These are phyloP conservation scores for Drosophila subsilvestris DNA, from an alignment of 2,888 invertebrate genomes.

Conservation along the genomic window DNA sequence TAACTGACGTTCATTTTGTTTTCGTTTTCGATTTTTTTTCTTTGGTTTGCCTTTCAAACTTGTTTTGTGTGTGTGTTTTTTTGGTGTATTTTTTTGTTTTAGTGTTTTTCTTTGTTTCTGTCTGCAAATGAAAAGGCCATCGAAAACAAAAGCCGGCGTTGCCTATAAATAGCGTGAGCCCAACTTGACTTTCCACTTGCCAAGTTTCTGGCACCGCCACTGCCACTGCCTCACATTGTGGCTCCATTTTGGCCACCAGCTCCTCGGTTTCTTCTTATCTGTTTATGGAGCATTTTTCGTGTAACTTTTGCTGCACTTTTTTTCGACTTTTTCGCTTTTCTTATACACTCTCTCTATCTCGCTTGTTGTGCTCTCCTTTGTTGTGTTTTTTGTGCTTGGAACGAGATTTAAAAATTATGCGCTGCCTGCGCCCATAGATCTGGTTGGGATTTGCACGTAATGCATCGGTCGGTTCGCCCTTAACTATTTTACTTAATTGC, in stretches of 20 bases:
- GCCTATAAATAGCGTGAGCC: constrained; percentile 75
- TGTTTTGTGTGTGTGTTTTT: constrained; percentile 16
- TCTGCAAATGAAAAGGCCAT: constrained; percentile 79
- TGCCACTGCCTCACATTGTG: background rate
- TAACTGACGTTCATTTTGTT: constrained; percentile 40
- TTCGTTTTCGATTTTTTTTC: constrained; percentile 25
- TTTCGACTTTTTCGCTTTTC: no score
- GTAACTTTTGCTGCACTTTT: constrained; percentile 51
- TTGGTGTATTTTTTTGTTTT: constrained; percentile 22
- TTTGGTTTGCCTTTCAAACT: background rate
- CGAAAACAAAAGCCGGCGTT: constrained; percentile 77
- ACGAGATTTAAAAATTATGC: constrained; percentile 21
- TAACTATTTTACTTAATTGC: constrained; percentile 49
- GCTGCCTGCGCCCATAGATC: constrained; percentile 12
- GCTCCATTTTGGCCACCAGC: constrained; percentile 20
- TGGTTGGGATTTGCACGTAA: constrained; percentile 26
- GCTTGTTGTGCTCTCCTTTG: background rate
- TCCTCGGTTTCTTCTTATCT: constrained; percentile 56
- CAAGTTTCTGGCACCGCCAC: constrained; percentile 56
- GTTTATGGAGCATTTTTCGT: constrained; percentile 69
- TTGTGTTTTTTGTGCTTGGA: constrained; percentile 9
- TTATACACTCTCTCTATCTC: background rate
- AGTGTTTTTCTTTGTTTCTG: constrained; percentile 51
- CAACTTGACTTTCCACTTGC: constrained; percentile 76
- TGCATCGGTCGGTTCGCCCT: constrained; percentile 15